These are phyloP conservation scores for Rhinogobio ventralis DNA, from an alignment of 2,797 vertebrate genomes.

Conservation along the genomic window DNA sequence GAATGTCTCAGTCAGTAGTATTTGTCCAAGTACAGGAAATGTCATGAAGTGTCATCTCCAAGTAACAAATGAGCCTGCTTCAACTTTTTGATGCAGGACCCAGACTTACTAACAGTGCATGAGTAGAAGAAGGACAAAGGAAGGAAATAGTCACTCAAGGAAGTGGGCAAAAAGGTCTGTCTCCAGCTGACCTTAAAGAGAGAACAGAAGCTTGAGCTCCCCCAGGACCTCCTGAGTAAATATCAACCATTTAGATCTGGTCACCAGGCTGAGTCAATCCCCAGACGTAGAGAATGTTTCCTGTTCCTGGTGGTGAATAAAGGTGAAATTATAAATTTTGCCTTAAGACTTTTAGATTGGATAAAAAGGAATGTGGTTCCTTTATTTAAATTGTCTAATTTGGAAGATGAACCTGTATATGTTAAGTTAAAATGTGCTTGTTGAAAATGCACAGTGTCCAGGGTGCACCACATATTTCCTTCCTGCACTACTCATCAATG, in stretches of 20 bases:
- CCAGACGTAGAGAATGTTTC: neutral
- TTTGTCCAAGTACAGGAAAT: constrained; percentile 54
- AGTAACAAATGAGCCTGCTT: constrained; percentile 46
- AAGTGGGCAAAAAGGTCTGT: constrained; percentile 45
- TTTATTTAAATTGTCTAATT: neutral
- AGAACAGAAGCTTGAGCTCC: neutral
- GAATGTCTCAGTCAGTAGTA: constrained; percentile 34
- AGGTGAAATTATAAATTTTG: neutral
- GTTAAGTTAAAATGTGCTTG: neutral
- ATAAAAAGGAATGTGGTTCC: neutral
- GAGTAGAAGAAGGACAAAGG: constrained; percentile 43
- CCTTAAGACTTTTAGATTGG: neutral
- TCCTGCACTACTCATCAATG: constrained; percentile 38
- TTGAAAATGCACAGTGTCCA: neutral
- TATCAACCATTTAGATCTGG: neutral
- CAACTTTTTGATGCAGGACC: constrained; percentile 27
- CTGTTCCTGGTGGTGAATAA: neutral
- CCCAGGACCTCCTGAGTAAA: constrained; percentile 25
- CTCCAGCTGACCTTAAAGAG: constrained; percentile 39
- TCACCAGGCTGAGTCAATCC: constrained; percentile 5
- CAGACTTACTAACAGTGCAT: constrained; percentile 9
- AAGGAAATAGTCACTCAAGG: constrained; percentile 53
- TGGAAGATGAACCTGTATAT: neutral
- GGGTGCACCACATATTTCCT: constrained; percentile 45
- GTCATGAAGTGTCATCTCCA: constrained; percentile 22